Conservation (phyloP, 2,888 invertebrate genomes). For the Eulithis prunata region DNA sequence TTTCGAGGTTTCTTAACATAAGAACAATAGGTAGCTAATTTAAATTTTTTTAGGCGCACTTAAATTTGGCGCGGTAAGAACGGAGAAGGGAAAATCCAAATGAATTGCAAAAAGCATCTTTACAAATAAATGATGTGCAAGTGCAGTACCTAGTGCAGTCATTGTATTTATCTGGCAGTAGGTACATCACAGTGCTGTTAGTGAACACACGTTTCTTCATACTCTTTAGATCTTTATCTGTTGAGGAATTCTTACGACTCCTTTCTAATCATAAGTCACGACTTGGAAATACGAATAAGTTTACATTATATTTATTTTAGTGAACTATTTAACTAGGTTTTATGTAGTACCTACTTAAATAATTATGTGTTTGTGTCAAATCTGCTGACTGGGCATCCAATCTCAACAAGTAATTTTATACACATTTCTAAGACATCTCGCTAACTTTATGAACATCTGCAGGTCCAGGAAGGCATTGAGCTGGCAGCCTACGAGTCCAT, state of each 20-base stretch:
- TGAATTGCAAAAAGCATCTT: constrained; percentile 1
- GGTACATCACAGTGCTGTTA: constrained; percentile 14
- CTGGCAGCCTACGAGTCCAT: constrained; percentile 94
- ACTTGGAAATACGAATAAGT: neutral
- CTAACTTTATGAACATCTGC: constrained; percentile 11
- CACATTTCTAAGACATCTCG: neutral
- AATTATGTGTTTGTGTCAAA: no score
- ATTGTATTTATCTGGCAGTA: constrained; percentile 15
- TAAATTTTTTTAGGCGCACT: neutral
- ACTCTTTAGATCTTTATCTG: constrained; percentile 9
- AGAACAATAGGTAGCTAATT: neutral
- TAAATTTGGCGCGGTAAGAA: neutral
- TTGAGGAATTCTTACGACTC: neutral
- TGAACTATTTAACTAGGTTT: neutral
- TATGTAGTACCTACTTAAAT: no score
- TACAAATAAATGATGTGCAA: constrained; percentile 14
- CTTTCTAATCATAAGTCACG: constrained; percentile 2
- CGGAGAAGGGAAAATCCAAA: neutral
- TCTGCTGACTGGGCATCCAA: neutral
- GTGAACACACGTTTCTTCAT: neutral
- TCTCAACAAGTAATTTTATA: neutral
- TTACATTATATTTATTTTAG: neutral
- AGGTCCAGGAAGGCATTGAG: constrained; percentile 94
- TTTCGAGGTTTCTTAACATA: no score
- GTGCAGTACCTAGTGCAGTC: constrained; percentile 1